These are phyloP conservation scores for Arizona elegans DNA, from an alignment of 2,113 vertebrate genomes.

Conservation along the genomic window DNA sequence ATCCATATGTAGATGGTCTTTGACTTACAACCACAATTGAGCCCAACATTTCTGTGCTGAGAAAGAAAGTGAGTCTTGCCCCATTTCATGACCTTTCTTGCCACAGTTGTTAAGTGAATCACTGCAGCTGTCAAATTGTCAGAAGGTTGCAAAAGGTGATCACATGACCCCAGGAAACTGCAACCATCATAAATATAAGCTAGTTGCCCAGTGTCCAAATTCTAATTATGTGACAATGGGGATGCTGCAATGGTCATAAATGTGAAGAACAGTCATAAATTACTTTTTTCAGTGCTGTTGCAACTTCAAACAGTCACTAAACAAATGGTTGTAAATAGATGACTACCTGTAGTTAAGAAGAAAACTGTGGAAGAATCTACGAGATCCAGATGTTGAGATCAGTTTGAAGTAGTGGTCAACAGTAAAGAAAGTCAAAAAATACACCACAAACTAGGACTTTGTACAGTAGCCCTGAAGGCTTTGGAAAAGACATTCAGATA, in stretches of 20 bases:
- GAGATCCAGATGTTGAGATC: background rate
- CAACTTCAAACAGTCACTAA: background rate
- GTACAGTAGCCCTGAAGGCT: background rate
- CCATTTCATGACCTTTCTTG: background rate
- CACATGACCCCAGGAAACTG: too few relatives aligned
- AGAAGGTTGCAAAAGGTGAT: too few relatives aligned
- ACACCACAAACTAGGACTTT: background rate
- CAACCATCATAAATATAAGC: too few relatives aligned
- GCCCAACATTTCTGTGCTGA: background rate
- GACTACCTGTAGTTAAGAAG: background rate
- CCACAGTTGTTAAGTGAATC: background rate
- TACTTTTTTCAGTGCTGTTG: too few relatives aligned
- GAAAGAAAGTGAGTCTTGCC: background rate
- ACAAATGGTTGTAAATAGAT: too few relatives aligned
- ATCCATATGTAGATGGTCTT: background rate
- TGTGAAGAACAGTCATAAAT: background rate
- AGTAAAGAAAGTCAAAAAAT: background rate
- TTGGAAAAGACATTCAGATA: background rate
- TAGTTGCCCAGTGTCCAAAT: background rate
- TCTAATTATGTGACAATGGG: background rate
- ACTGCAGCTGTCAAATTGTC: background rate
- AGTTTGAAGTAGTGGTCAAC: background rate
- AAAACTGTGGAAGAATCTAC: background rate
- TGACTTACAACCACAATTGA: background rate
- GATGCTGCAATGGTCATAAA: background rate